Evolutionary conservation across 2,888 invertebrate genomes (phyloP), one percentile per base, ranked within the genome.

Genomic region (Scotopteryx bipunctaria): DNA sequence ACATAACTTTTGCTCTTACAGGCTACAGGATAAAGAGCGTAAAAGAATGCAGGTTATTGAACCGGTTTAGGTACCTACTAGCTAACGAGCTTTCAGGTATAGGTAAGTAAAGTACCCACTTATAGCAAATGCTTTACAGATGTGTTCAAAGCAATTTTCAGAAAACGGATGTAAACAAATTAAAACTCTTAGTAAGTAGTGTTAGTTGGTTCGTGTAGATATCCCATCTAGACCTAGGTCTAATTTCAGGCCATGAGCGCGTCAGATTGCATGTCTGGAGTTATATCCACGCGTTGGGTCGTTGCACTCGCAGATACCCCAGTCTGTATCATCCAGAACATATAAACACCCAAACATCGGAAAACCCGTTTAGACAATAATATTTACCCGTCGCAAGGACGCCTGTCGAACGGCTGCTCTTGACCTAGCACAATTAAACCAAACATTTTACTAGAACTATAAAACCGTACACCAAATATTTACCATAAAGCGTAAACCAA

Each of bases 401-500:
- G 89, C 76, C 83, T 87, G 88, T 86, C 89, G 87, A 88, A 87
- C 86, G 86, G 71, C 73, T 83, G 87, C 78, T 88, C 89, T 86
- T 90, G 89, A 90, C 89, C 89, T 89, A 89, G 83, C 84, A 86
- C 89, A 89, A 88, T 88, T 85, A 87, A 87, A 87, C 83, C 83
- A 88, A 89, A 88, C 88, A 88, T 88, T 87, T 86, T 84, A 88
- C 86, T 87, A 81, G 80, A 86, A 86, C 89, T 88, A 88, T 90
- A 89, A 88, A 90, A 86, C 86, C 83, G 84, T 84, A 83, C 81
- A 88, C 88, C 84, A 90, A 89, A 90, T 90, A 90, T 90, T 90
- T 90, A 90, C 88, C 88, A 89, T 89, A 87, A 87, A 88, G 85
- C 87, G 89, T 89, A 88, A 89, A 89, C 88, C 87, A 86, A 88